Evolutionary conservation across 2,797 vertebrate species (phyloP).

Genomic region (Rhodeus uyekii): DNA sequence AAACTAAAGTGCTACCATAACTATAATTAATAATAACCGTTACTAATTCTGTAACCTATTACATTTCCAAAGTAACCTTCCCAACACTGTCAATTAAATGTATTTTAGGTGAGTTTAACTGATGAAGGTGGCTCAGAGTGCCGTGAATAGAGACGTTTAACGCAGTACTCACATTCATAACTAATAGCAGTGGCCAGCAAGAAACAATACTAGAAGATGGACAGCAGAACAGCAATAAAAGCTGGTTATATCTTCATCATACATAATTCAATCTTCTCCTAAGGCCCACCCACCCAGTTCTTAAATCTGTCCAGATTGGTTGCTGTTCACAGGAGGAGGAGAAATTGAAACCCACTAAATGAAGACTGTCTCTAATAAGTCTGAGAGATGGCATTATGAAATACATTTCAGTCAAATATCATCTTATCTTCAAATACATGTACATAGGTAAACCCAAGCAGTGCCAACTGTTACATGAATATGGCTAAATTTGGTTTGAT

Average conservation of each 20-base stretch:
- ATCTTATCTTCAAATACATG: constrained; percentile 49
- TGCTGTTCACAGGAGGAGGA: constrained; percentile 45
- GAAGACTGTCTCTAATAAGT: constrained; percentile 51
- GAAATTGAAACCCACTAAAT: constrained; percentile 56
- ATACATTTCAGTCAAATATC: constrained; percentile 43
- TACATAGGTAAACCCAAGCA: constrained; percentile 76
- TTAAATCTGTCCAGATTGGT: constrained; percentile 15
- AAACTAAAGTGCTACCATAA: too few species aligned
- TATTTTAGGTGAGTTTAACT: neutral
- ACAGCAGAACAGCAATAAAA: constrained; percentile 92
- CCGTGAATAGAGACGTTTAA: constrained; percentile 88
- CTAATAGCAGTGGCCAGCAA: constrained; percentile 95
- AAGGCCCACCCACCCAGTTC: constrained; percentile 59
- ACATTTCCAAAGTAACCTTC: too few species aligned
- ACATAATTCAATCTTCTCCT: constrained; percentile 81
- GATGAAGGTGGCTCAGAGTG: constrained; percentile 93
- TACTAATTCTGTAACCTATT: too few species aligned
- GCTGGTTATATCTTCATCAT: constrained; percentile 88
- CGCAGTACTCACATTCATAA: constrained; percentile 94
- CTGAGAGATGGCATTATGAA: constrained; percentile 38
- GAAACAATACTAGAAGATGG: constrained; percentile 96
- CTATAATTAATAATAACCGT: too few species aligned
- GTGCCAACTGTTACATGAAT: constrained; percentile 67
- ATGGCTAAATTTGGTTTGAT: constrained; percentile 58
- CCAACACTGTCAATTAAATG: too few species aligned